Base-by-base conservation (phyloP, 2,888 invertebrate genomes). In the Calliopum simillimum region DNA sequence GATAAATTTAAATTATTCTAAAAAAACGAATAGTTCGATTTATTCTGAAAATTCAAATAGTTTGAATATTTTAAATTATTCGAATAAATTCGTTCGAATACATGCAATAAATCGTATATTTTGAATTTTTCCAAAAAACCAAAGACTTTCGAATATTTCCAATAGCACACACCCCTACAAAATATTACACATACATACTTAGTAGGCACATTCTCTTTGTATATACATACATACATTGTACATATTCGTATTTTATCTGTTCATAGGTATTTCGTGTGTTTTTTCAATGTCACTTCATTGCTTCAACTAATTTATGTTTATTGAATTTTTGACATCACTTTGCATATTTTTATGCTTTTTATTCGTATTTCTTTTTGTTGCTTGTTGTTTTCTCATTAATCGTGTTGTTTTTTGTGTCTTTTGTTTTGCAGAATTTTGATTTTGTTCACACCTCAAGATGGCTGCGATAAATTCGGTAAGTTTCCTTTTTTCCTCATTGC, bases 381-480 rank as follows among this genome's bases (percentile, higher is more conserved):
- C 12, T n/a, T 33, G n/a, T n/a, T 13, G 46, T 41, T 63, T 63
- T 63, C 21, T 41, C 62, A 44, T 64, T 56, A 69, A 55, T 64
- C 58, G 53, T 64, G 33, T 58, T 66, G 33, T 66, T 71, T 33
- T 43, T n/a, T 25, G 47, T 67, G 64, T 61, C 43, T 67, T 62
- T 61, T 61, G 62, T 70, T 56, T 70, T 70, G 66, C 53, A 70
- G 62, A 65, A 23, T 67, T 69, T 74, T 71, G 68, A 73, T 73
- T 71, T 68, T 70, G 53, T 71, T 55, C 68, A 68, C 68, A 67
- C 71, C 59, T 74, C 73, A 77, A 81, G 79, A 85, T 85, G 85
- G 85, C 85, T 78, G 82, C 85, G 79, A 80, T 85, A 78, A 85
- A 85, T 80, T 83, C 85, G 85, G 85, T 85, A 84, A 85, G 85